These are phyloP conservation scores for Saiga tatarica DNA, from an alignment of 2,113 vertebrate genomes.

Conservation along the genomic window DNA sequence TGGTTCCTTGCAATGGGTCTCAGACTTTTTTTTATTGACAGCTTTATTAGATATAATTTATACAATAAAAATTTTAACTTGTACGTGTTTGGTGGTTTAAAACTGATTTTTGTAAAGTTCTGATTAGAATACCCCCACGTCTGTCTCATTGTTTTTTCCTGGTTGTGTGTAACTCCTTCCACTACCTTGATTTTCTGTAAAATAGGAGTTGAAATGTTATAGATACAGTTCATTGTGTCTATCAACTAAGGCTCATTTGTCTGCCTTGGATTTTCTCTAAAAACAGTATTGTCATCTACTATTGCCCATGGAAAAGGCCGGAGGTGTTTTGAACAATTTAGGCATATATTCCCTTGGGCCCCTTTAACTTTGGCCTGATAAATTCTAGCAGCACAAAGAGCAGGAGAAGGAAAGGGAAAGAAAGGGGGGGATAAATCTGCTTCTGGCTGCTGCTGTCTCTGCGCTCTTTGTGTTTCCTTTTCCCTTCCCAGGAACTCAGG, in stretches of 20 bases:
- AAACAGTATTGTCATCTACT: not conserved
- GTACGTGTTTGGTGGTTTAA: not conserved
- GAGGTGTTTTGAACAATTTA: not conserved
- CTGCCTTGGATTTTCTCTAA: conserved; percentile 10
- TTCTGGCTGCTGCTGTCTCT: not conserved
- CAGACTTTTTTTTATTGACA: not conserved
- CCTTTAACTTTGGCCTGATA: not conserved
- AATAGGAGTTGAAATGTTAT: not conserved
- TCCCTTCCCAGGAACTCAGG: not conserved
- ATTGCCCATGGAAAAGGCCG: not conserved
- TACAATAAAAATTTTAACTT: conserved; percentile 16
- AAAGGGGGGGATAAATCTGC: not conserved
- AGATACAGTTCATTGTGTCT: not conserved
- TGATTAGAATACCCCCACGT: not conserved
- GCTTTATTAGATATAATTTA: not conserved
- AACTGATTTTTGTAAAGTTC: not conserved
- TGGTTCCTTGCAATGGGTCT: not conserved
- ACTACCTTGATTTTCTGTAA: not conserved
- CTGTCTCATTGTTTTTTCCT: not conserved
- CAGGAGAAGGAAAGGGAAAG: too few species aligned
- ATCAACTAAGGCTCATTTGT: not conserved
- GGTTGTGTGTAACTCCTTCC: not conserved
- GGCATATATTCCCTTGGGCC: not conserved
- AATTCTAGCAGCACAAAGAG: not conserved
- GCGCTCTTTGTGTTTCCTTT: not conserved